Conservation (phyloP, 2,113 vertebrate species). For the Brienomyrus longianalis region DNA sequence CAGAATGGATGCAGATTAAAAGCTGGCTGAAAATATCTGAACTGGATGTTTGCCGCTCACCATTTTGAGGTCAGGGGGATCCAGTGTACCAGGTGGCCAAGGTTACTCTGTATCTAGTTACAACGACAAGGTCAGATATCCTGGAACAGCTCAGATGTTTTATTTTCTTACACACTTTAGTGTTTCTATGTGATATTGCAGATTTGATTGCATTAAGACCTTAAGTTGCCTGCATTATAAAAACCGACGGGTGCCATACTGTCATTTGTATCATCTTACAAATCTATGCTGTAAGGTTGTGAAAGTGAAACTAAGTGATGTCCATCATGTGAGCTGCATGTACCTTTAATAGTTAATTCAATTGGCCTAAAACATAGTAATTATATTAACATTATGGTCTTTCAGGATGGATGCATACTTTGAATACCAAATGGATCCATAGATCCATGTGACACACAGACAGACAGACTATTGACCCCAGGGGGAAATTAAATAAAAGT, state of each 20-base stretch:
- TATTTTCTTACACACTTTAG: conserved; percentile 21
- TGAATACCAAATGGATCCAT: background rate
- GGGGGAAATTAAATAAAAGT: background rate
- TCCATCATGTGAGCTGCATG: background rate
- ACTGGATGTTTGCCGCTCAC: conserved; percentile 28
- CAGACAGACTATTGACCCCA: background rate
- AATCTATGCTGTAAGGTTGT: background rate
- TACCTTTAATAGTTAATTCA: background rate
- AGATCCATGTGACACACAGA: background rate
- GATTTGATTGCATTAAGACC: conserved; percentile 1
- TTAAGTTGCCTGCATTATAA: background rate
- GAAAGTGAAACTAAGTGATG: background rate
- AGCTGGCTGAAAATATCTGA: conserved; percentile 10
- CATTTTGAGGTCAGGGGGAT: conserved; percentile 28
- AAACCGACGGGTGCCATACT: background rate
- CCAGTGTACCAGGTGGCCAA: conserved; percentile 23
- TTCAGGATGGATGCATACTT: background rate
- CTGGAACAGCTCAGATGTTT: conserved; percentile 24
- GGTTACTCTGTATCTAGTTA: conserved; percentile 48
- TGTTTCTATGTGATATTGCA: conserved; percentile 7
- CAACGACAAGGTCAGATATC: conserved; percentile 43
- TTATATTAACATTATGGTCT: background rate
- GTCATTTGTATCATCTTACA: background rate
- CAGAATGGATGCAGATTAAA: background rate
- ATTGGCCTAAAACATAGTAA: background rate